These are phyloP conservation scores for Asteroscopus sphinx DNA, from an alignment of 2,888 invertebrate genomes.

Conservation along the genomic window DNA sequence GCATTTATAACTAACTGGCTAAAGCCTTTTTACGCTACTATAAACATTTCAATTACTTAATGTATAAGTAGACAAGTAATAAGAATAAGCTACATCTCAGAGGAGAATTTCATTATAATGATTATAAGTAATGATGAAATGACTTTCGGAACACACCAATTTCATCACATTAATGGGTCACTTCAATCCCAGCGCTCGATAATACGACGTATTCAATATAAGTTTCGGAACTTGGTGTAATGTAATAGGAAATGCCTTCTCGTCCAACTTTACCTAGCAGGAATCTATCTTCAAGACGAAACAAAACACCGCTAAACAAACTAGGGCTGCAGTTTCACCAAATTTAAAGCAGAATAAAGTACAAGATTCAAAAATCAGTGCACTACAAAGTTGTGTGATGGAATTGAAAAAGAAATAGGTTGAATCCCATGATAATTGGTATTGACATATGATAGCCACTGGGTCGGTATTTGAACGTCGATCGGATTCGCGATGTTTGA, in stretches of 20 bases:
- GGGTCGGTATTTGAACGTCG: constrained; percentile 38
- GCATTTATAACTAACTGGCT: constrained; percentile 7
- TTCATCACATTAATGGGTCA: constrained; percentile 55
- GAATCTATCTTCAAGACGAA: constrained; percentile 20
- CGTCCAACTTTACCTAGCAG: constrained; percentile 19
- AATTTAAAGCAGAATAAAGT: constrained; percentile 2
- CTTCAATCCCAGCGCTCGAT: constrained; percentile 31
- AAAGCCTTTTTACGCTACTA: constrained; percentile 19
- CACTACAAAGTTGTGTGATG: constrained; percentile 22
- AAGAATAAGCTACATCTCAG: constrained; percentile 31
- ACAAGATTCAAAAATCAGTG: constrained; percentile 25
- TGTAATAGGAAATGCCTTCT: constrained; percentile 3
- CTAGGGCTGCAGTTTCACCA: constrained; percentile 26
- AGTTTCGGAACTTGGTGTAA: constrained; percentile 15
- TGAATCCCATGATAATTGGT: constrained; percentile 49
- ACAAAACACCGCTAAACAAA: constrained; percentile 34
- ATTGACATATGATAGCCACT: constrained; percentile 50
- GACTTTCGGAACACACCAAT: constrained; percentile 37
- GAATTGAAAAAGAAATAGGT: constrained; percentile 47
- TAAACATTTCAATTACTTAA: constrained; percentile 47
- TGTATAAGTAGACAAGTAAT: constrained; percentile 30
- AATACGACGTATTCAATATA: constrained; percentile 20
- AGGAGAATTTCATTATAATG: too few species aligned
- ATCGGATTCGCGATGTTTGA: constrained; percentile 35
- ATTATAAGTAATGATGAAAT: constrained; percentile 29